Conservation (phyloP, 2,797 vertebrate species). For the Megalops cyprinoides region DNA sequence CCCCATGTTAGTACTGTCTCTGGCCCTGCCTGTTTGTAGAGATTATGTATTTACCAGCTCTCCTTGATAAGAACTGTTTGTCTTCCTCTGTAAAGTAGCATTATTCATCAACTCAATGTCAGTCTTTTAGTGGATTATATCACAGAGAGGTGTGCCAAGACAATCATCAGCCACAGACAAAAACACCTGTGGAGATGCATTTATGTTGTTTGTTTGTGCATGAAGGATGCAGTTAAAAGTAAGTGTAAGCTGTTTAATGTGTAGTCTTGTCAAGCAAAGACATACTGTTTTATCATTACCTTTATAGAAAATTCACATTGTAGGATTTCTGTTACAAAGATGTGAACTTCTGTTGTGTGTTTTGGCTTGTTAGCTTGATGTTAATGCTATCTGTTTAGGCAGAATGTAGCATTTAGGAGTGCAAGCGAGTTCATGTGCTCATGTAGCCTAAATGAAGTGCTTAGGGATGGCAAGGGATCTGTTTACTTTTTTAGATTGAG, state of each 20-base stretch:
- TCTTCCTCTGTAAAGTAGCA: slow-evolving; percentile 53
- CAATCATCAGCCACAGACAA: slow-evolving; percentile 17
- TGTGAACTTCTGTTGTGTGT: background rate
- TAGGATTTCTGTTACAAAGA: background rate
- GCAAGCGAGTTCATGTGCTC: background rate
- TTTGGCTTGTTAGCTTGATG: background rate
- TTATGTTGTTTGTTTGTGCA: background rate
- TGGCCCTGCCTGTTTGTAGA: slow-evolving; percentile 61
- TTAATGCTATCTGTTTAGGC: background rate
- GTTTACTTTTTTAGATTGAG: background rate
- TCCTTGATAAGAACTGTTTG: slow-evolving; percentile 56
- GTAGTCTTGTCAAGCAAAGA: background rate
- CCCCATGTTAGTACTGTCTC: slow-evolving; percentile 56
- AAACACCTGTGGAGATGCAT: background rate
- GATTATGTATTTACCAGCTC: slow-evolving; percentile 59
- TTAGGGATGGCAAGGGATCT: background rate
- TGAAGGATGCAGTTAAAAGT: background rate
- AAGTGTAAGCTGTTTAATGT: background rate
- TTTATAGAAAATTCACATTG: background rate
- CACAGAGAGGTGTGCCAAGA: slow-evolving; percentile 49
- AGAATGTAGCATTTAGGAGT: background rate
- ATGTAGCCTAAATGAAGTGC: background rate
- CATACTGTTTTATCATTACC: background rate
- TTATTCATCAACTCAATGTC: slow-evolving; percentile 49
- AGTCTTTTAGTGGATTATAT: slow-evolving; percentile 47